Evolutionary conservation across 2,113 vertebrate genomes (phyloP).

Genomic region (Equus przewalskii): DNA sequence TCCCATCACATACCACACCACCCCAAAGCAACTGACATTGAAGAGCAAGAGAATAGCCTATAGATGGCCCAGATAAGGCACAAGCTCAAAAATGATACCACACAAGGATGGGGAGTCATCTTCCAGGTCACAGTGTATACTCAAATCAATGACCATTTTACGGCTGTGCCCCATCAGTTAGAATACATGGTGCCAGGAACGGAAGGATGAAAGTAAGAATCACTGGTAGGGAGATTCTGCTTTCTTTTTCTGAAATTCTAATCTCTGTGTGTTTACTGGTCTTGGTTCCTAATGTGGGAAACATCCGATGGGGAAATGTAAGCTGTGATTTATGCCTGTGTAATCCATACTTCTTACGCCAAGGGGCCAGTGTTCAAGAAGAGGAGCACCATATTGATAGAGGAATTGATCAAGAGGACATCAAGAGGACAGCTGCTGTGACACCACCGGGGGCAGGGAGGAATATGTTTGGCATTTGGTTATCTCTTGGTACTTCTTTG

Average conservation of each 20-base stretch:
- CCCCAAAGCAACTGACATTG: not conserved
- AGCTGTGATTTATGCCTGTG: not conserved
- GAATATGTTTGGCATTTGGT: not conserved
- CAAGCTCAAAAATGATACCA: not conserved
- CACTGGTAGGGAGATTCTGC: not conserved
- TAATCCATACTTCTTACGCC: not conserved
- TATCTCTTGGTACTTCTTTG: conserved; percentile 3
- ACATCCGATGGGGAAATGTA: not conserved
- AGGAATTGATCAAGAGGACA: not conserved
- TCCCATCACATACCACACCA: not conserved
- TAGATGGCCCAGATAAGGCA: not conserved
- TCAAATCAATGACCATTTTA: not conserved
- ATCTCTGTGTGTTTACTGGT: not conserved
- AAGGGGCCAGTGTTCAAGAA: not conserved
- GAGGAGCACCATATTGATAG: not conserved
- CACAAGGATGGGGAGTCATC: not conserved
- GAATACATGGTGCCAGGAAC: not conserved
- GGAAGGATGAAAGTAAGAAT: not conserved
- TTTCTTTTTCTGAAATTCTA: conserved; percentile 41
- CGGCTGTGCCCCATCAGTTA: not conserved
- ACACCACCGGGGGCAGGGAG: not conserved
- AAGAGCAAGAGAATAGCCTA: not conserved
- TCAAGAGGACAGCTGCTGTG: not conserved
- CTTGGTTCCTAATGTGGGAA: not conserved
- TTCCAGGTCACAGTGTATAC: not conserved